Base-by-base conservation (phyloP, 2,888 invertebrate genomes). In the Heliconius hortense region DNA sequence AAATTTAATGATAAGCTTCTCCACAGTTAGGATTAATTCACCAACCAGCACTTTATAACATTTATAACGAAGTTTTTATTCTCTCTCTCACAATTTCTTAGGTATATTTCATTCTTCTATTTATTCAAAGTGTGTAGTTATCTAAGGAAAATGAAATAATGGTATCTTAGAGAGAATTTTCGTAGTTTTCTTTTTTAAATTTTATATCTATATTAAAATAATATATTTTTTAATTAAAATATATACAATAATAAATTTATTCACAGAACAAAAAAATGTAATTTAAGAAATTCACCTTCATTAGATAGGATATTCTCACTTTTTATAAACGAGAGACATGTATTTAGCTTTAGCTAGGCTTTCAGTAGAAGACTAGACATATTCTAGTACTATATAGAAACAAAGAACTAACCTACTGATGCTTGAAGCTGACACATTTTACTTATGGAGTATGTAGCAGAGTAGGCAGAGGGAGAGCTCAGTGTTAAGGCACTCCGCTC, bases 21-120 rank as follows among this genome's bases (percentile, higher is more conserved):
- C 59, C 60, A 75, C 56, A 75, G 78, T 78, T 80, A 79, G 82
- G 82, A 84, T 85, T 85, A 83, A 86, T 84, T 86, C 84, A 81
- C 82, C 82, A 84, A 81, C 81, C 82, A 81, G 76, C 82, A 76
- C 77, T 83, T 82, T 79, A 79, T 79, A 84, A 81, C 80, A 84
- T 83, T 84, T 84, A 82, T 83, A 78, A 80, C 79, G 73, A 74
- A 78, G 76, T 82, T 82, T 83, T 84, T 82, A 79, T 80, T 74
- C 77, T 72, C 53, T 67, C 72, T 63, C 69, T n/a, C 79, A 70
- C 78, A 59, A 74, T 74, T 74, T 76, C 66, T 67, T 63, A 26
- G 66, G 26, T 24, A 75, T 80, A 78, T 77, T 82, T 77, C 67
- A 76, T 77, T 79, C 74, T 72, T 79, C 76, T 79, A 63, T 80